Conservation (phyloP, 2,113 vertebrate genomes). For the Cynopterus brachyotis region DNA sequence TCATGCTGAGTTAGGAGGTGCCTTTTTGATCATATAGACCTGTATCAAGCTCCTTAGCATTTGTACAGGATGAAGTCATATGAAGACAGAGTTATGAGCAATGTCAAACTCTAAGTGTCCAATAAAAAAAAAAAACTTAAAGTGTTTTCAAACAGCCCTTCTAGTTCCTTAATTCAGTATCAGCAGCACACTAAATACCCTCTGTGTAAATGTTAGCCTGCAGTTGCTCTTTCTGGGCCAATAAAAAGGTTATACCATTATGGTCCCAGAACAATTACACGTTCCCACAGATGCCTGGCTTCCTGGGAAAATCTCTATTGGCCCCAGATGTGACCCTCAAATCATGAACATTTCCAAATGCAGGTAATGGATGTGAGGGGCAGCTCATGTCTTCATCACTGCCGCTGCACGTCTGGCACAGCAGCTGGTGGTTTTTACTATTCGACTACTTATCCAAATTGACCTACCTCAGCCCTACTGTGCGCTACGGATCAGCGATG, state of each 20-base stretch:
- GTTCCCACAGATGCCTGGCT: not conserved
- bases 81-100: not conserved
- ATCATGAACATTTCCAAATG: not conserved
- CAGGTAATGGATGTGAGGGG: fast-evolving
- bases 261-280: not conserved
- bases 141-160: conserved; percentile 2
- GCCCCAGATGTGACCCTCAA: not conserved
- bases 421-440: not conserved
- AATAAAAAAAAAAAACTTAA: not conserved
- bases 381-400: not conserved
- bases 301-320: not conserved
- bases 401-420: fast-evolving
- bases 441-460: no score
- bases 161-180: not conserved
- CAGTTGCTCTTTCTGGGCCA: not conserved
- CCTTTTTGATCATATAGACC: not conserved
- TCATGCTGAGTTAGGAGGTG: not conserved
- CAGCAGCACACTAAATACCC: not conserved
- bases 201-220: not conserved
- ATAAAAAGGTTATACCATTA: not conserved
- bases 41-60: not conserved
- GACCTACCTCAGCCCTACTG: fast-evolving
- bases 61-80: not conserved
- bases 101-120: not conserved
- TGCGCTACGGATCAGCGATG: no score